These are phyloP conservation scores for Cynaeus angustus DNA, from an alignment of 2,888 invertebrate genomes.

Conservation along the genomic window DNA sequence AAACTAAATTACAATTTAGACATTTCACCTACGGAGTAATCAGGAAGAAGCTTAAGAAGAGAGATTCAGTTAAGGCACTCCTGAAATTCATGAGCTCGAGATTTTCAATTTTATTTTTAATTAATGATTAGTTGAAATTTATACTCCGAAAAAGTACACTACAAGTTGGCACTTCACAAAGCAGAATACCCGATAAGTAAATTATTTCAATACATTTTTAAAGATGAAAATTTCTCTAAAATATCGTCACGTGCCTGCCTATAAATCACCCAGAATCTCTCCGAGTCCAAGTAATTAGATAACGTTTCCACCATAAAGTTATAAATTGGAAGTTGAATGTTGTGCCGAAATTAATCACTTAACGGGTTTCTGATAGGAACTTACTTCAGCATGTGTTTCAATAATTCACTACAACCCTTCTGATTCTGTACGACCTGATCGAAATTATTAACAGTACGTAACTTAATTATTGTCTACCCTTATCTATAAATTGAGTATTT, in stretches of 20 bases:
- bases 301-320: slow-evolving; percentile 29
- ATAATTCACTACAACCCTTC: slow-evolving; percentile 45
- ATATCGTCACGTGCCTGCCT: not conserved
- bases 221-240: too few species aligned
- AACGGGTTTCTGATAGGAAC: slow-evolving; percentile 43
- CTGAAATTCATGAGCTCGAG: too few species aligned
- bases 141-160: too few species aligned
- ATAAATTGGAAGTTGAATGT: slow-evolving; percentile 33
- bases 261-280: slow-evolving; percentile 26
- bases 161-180: too few species aligned
- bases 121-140: too few species aligned
- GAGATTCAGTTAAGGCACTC: too few species aligned
- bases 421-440: slow-evolving; percentile 43
- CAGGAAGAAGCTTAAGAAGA: not conserved
- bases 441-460: slow-evolving; percentile 45
- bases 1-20: slow-evolving; percentile 10
- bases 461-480: slow-evolving; percentile 45
- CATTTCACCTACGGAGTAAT: slow-evolving; percentile 6
- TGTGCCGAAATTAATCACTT: slow-evolving; percentile 41
- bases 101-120: too few species aligned
- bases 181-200: too few species aligned
- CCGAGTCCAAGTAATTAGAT: slow-evolving; percentile 30
- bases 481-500: slow-evolving; percentile 37
- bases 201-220: too few species aligned
- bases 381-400: slow-evolving; percentile 48